Evolutionary conservation across 2,888 invertebrate species (phyloP), one percentile per base, ranked within the genome.

Genomic region (Leucoptera coffeella): DNA sequence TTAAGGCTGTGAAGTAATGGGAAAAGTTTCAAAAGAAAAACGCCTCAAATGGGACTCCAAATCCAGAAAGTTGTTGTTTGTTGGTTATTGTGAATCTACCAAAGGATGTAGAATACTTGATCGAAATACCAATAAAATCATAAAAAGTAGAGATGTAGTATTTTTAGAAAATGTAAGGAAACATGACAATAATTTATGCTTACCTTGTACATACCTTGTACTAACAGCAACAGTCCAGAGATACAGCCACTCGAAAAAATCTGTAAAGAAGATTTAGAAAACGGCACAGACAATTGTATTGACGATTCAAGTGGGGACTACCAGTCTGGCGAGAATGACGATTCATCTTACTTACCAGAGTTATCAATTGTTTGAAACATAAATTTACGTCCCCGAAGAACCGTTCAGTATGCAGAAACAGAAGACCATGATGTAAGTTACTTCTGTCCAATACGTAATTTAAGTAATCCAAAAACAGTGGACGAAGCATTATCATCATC

Each of bases 31-130:
- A 2, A 30, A 35, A 22, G 37, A 35, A 12, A 32, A 33, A 28
- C 32, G 45, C 19, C 25, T 21, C 20, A 51, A 50, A 35, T 42
- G 35, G 35, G 45, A 52, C 33, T 22, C 39, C 2, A 55, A 53
- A 30, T 33, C 43, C 25, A 31, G 34, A 11, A 35, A 38, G 27
- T 30, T 40, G 14, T 39, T 44, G n/a, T 43, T 53, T 20, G 38
- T 52, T 21, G 56, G 53, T 5, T 53, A 56, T 28, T 37, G 39
- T 30, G 46, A 45, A 14, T 23, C 35, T 15, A 32, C 31, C 2
- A 46, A 48, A 29, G 43, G 42, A 2, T 47, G 42, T 32, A n/a
- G 23, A 2, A 14, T 23, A 8, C 12, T 23, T 10, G 23, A 23
- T 9, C 12, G 5, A 3, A 2, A 23, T 3, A 23, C 4, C 3